A percentile compares a stretch with the other conserved stretches of the same genome.
Evolutionary conservation across 2,113 vertebrate genomes (phyloP).

Genomic region (Oreochromis tanganicae): DNA sequence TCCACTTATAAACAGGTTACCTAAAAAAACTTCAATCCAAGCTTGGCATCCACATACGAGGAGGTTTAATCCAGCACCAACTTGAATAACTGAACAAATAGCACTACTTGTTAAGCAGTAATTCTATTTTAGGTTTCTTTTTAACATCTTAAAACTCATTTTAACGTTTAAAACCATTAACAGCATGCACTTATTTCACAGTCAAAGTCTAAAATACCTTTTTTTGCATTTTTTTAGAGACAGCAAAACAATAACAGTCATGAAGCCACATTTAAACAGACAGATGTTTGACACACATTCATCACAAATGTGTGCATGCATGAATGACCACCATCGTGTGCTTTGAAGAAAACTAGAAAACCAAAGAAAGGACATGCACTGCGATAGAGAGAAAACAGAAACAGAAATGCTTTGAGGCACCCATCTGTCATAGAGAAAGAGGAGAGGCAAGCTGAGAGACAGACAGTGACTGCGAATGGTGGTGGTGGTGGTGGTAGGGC

Average conservation of each 20-base stretch:
- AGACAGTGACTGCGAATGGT: neutral
- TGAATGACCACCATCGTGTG: neutral
- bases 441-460: conserved; percentile 9
- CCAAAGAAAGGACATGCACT: neutral
- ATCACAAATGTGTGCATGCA: neutral
- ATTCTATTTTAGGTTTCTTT: neutral
- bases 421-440: conserved; percentile 54
- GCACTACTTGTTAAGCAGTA: neutral
- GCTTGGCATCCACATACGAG: neutral
- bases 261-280: neutral
- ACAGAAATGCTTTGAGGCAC: conserved; percentile 40
- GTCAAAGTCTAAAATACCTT: neutral
- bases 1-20: neutral
- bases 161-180: neutral
- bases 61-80: neutral
- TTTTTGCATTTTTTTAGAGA: neutral
- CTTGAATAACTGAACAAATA: neutral
- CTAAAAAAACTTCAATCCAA: neutral
- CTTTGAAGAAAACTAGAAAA: neutral
- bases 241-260: neutral
- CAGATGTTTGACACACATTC: neutral
- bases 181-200: neutral
- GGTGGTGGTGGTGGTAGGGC: neutral
- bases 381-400: conserved; percentile 18
- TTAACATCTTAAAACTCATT: neutral